phyloP scores from a whole-genome alignment of 2,113 vertebrate species.

The Excalfactoria chinensis region DNA sequence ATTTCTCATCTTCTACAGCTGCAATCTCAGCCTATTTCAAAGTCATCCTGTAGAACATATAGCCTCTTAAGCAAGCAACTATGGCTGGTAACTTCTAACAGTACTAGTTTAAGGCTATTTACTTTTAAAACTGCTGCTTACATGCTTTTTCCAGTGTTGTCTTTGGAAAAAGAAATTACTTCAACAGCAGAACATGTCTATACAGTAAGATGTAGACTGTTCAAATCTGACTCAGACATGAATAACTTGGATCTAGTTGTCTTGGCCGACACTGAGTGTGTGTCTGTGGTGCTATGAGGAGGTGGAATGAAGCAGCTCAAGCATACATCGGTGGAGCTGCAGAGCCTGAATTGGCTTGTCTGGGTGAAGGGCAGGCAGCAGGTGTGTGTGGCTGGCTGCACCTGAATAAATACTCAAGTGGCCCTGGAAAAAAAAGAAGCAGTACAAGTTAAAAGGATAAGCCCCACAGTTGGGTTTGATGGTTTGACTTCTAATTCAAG shows the following conservation, averaged over 20 bases:
- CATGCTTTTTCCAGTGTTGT: background rate
- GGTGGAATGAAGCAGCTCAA: background rate
- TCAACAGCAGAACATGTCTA: background rate
- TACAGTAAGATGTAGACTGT: background rate
- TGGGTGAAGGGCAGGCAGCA: background rate
- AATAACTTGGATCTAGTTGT: background rate
- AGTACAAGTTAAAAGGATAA: background rate
- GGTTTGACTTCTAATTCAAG: background rate
- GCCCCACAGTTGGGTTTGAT: background rate
- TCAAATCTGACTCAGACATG: background rate
- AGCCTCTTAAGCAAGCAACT: background rate
- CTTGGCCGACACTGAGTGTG: fast-evolving
- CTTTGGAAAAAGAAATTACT: background rate
- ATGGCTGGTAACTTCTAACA: background rate
- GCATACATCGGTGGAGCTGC: background rate
- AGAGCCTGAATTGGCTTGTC: background rate
- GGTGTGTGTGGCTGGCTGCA: background rate
- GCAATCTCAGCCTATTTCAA: background rate
- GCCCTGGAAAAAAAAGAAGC: background rate
- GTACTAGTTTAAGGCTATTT: background rate
- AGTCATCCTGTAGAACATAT: background rate
- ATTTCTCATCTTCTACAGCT: background rate
- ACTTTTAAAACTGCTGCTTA: background rate
- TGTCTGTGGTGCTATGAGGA: background rate
- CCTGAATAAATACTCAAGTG: background rate